These are phyloP conservation scores for Pangasius macronema DNA, from an alignment of 2,797 vertebrate species.

Conservation along the genomic window DNA sequence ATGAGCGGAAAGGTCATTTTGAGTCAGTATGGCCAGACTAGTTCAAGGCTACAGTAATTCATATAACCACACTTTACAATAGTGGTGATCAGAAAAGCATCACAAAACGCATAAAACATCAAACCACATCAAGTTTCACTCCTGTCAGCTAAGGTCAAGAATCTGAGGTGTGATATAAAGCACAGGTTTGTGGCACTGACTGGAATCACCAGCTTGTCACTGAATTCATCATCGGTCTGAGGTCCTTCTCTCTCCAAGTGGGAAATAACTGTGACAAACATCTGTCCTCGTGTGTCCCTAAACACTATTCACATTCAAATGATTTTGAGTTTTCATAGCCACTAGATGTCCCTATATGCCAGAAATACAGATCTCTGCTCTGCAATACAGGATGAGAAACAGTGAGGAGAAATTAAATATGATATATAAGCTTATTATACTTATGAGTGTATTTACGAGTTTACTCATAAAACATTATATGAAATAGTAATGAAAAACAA, in stretches of 20 bases:
- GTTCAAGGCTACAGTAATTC: not conserved
- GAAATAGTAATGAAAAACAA: not conserved
- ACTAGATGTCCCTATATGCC: conserved; percentile 55
- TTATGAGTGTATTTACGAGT: not conserved
- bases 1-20: not conserved
- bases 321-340: conserved; percentile 8
- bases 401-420: not conserved
- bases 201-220: not conserved
- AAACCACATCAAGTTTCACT: not conserved
- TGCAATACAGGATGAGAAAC: not conserved
- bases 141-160: not conserved
- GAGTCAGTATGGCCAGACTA: not conserved
- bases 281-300: not conserved
- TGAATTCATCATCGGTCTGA: too few relatives aligned
- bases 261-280: not conserved
- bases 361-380: not conserved
- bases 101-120: not conserved
- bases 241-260: not conserved
- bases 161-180: not conserved
- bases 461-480: not conserved
- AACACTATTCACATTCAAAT: not conserved
- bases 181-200: not conserved
- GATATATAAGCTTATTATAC: not conserved
- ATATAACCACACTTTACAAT: not conserved
- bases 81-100: not conserved